phyloP scores from a whole-genome alignment of 2,888 invertebrate genomes.

The Neoascia interrupta region DNA sequence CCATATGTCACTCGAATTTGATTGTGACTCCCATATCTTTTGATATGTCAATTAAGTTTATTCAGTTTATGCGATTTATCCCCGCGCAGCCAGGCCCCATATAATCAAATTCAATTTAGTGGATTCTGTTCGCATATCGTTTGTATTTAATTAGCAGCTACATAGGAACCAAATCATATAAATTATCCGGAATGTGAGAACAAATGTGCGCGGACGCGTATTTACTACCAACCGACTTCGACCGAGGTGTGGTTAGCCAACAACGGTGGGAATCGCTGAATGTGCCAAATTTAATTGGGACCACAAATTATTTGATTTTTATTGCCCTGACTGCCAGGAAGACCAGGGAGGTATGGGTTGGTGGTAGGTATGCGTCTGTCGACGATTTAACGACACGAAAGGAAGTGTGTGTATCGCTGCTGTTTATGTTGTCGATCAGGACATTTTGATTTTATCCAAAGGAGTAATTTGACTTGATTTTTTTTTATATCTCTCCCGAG shows the following conservation, averaged over 20 bases:
- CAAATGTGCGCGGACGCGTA: slow-evolving; percentile 46
- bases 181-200: slow-evolving; percentile 64
- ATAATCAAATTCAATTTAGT: slow-evolving; percentile 61
- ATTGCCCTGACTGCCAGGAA: slow-evolving; percentile 12
- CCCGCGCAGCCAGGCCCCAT: not conserved
- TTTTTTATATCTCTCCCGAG: not conserved
- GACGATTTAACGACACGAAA: slow-evolving; percentile 35
- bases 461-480: slow-evolving; percentile 31
- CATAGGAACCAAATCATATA: slow-evolving; percentile 59
- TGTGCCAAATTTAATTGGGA: slow-evolving; percentile 62
- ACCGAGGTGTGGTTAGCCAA: slow-evolving; percentile 37
- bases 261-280: slow-evolving; percentile 46
- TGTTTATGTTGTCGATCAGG: slow-evolving; percentile 36
- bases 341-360: no score
- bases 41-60: slow-evolving; percentile 68
- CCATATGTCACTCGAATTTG: slow-evolving; percentile 67
- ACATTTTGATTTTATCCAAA: slow-evolving; percentile 27
- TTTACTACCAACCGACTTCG: slow-evolving; percentile 56
- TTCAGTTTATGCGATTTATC: slow-evolving; percentile 36
- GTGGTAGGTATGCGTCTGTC: not conserved
- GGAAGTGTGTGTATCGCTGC: slow-evolving; percentile 40
- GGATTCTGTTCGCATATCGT: slow-evolving; percentile 31
- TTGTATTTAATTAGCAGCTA: slow-evolving; percentile 64
- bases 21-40: slow-evolving; percentile 65
- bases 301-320: slow-evolving; percentile 62